A percentile compares a stretch with the other conserved stretches of the same genome.
These are phyloP conservation scores for Agrotis puta DNA, from an alignment of 2,888 invertebrate genomes.

Conservation along the genomic window DNA sequence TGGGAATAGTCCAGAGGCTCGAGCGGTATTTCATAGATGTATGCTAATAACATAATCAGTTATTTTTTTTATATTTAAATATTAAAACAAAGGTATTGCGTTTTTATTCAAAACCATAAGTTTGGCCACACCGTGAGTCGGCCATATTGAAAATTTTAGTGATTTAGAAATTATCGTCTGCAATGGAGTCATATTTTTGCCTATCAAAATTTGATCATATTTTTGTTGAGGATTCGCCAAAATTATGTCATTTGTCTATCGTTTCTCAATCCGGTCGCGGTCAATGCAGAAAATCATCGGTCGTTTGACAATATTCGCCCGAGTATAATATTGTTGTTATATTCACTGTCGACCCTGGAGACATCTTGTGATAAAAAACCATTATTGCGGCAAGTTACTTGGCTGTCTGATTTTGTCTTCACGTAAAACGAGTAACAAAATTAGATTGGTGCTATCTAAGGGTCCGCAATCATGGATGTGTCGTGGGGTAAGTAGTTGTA, in stretches of 20 bases:
- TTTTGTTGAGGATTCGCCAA: slow-evolving; percentile 88
- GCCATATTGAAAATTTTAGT: slow-evolving; percentile 87
- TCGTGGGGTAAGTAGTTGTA: slow-evolving; percentile 92
- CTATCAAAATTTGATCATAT: slow-evolving; percentile 87
- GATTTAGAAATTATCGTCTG: slow-evolving; percentile 88
- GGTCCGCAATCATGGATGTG: slow-evolving; percentile 92
- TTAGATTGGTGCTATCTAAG: slow-evolving; percentile 84
- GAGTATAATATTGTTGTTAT: slow-evolving; percentile 83
- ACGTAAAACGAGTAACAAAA: slow-evolving; percentile 85
- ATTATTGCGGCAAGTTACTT: slow-evolving; percentile 82
- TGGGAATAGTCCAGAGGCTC: too few species aligned
- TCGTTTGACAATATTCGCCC: slow-evolving; percentile 89
- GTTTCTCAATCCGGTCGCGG: slow-evolving; percentile 86
- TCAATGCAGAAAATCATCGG: slow-evolving; percentile 87
- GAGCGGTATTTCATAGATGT: too few species aligned
- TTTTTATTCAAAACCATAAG: slow-evolving; percentile 9
- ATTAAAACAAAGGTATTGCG: not conserved
- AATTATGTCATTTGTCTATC: slow-evolving; percentile 89
- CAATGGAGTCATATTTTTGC: slow-evolving; percentile 91
- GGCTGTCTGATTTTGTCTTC: slow-evolving; percentile 85
- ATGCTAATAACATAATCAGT: too few species aligned
- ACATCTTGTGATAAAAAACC: slow-evolving; percentile 90
- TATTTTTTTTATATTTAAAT: too few species aligned
- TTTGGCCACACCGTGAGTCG: slow-evolving; percentile 72
- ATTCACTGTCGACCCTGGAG: slow-evolving; percentile 88